Conservation (phyloP, 35 echinoderm and acorn worm species). For the Eucidaris tribuloides region DNA sequence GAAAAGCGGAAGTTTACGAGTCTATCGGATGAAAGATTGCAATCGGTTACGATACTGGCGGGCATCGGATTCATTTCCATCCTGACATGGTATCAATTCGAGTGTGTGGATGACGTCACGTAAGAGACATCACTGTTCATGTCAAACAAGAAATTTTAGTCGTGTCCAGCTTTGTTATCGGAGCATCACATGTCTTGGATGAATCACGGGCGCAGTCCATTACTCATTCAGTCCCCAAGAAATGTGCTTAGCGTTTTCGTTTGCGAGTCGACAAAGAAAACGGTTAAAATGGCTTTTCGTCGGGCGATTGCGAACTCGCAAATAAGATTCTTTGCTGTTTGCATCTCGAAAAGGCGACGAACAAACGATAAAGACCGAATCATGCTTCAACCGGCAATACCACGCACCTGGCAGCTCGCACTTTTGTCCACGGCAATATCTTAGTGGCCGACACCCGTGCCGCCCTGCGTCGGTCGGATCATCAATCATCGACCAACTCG, state of each 20-base stretch:
- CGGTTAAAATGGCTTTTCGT: neutral
- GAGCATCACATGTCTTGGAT: neutral
- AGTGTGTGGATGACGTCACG: neutral
- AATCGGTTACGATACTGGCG: neutral
- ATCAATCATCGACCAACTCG: slow-evolving; percentile 12
- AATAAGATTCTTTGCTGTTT: neutral
- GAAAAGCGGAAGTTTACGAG: neutral
- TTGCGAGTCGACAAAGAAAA: neutral
- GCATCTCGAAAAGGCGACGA: neutral
- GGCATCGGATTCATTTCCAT: neutral
- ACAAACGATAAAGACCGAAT: neutral
- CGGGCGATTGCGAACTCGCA: slow-evolving; percentile 1
- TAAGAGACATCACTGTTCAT: neutral
- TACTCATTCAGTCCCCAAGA: neutral
- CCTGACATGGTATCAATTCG: neutral
- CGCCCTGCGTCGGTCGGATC: neutral
- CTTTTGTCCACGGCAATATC: neutral
- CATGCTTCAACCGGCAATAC: neutral
- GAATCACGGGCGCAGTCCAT: neutral
- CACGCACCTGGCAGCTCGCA: neutral
- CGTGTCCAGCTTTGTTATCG: neutral
- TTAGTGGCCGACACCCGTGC: slow-evolving; percentile 2
- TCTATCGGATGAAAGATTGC: neutral
- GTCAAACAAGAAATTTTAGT: neutral
- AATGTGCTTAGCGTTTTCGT: slow-evolving; percentile 5